Conservation (phyloP, 2,888 invertebrate genomes). For the Standfussiana lucernea region DNA sequence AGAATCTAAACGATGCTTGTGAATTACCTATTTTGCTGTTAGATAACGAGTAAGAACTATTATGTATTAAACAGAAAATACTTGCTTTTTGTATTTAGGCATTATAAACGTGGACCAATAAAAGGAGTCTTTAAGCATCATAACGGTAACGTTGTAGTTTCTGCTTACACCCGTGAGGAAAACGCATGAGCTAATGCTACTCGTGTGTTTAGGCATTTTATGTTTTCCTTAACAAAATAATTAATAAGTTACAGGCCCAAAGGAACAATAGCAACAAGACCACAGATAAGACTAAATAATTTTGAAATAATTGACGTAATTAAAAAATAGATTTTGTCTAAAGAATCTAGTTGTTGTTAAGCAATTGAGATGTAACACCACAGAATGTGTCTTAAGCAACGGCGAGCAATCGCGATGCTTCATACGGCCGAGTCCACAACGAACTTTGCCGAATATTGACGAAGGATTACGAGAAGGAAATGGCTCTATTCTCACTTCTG, state of each 20-base stretch:
- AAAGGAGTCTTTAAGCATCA: too few relatives aligned
- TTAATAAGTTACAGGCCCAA: not conserved
- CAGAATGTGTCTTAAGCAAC: conserved; percentile 70
- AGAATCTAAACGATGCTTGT: not conserved
- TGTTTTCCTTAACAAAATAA: not conserved
- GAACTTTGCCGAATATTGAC: conserved; percentile 31
- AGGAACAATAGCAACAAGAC: not conserved
- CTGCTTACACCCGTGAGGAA: not conserved
- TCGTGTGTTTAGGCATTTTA: not conserved
- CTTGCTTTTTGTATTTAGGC: not conserved
- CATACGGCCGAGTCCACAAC: conserved; percentile 51
- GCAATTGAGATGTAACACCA: conserved; percentile 62
- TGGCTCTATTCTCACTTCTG: not conserved
- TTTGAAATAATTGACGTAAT: conserved; percentile 41
- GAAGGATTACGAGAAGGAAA: conserved; percentile 1
- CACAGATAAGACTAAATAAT: not conserved
- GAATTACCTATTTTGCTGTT: not conserved
- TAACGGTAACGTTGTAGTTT: not conserved
- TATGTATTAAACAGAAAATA: not conserved
- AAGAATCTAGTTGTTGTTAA: conserved; percentile 63
- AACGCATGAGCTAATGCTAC: not conserved
- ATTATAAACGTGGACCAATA: not conserved
- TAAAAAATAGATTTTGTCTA: conserved; percentile 61
- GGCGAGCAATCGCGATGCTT: conserved; percentile 59
- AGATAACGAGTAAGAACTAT: not conserved